Evolutionary conservation across 2,888 invertebrate genomes (phyloP), one percentile per base, ranked within the genome.

Genomic region (Phortica okadai): DNA sequence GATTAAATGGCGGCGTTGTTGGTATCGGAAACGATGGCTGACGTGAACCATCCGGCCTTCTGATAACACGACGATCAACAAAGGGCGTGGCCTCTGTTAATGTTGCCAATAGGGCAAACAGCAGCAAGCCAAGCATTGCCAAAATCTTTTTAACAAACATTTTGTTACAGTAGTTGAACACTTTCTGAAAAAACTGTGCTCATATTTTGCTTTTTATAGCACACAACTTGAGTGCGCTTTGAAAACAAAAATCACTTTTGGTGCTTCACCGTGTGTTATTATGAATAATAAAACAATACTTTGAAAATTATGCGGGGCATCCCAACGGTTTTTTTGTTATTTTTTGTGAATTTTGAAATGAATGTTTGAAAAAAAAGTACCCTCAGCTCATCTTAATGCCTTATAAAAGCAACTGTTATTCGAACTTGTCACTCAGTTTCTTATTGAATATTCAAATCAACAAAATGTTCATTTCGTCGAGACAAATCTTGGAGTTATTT

Each of bases 1-100:
- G 59, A 73, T 73, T 73, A 44, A 73, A 73, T 41, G 73, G 58
- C 41, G 58, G 73, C 5, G 73, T 73, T 41, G 42, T 58, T 5
- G 73, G 73, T 4, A 59, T 69, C 7, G 69, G 69, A 3, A 42
- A 50, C 8, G 50, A 11, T 8, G 6, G 10, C 6, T 11, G 14
- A 50, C 8, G 50, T 50, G 50, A 50, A 42, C 45, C 1, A 42
- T 70, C 2, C 69, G 45, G 44, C 45, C 4, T 58, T 58, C 73
- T 14, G 21, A 50, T 6, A 50, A 50, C 59, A 16, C 5, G 45
- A 16, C 59, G 73, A 42, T 73, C 73, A 16, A 59, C 59, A 58
- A 41, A 73, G 16, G 41, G 7, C 10, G 14, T 4, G 33, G 42
- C 73, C 3, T 16, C n/a, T 10, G 73, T 25, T 41, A 73, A 33